Percentiles rank a stretch among this genome's conserved stretches.
Conservation (phyloP, 2,888 invertebrate genomes). For the Trachelus tabidus region DNA sequence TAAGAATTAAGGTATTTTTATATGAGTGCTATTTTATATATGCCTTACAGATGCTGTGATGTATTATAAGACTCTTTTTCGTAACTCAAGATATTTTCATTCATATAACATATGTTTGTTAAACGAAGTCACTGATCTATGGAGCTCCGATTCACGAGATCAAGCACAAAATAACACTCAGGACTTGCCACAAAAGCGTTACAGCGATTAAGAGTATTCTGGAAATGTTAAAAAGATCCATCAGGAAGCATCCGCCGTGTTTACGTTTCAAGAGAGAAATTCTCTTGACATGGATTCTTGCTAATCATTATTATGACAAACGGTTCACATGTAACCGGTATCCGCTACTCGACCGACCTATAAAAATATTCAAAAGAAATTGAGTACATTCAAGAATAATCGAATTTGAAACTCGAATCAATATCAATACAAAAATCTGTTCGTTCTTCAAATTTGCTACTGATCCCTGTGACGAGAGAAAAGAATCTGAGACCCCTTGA, state of each 20-base stretch:
- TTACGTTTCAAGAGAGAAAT: conserved; percentile 4
- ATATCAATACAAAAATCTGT: background rate
- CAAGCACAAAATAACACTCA: conserved; percentile 2
- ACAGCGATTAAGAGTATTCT: background rate
- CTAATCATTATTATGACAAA: conserved; percentile 40
- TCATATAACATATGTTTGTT: background rate
- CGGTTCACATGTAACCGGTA: conserved; percentile 8
- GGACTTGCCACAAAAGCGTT: background rate
- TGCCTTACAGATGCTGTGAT: background rate
- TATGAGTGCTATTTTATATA: too few relatives aligned
- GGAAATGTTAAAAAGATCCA: background rate
- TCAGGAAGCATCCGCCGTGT: conserved; percentile 5
- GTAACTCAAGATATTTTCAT: background rate
- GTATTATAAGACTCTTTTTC: background rate
- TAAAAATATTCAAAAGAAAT: background rate
- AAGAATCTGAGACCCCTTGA: background rate
- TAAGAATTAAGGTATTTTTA: background rate
- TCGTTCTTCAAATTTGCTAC: background rate
- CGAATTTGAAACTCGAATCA: background rate
- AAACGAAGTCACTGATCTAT: background rate
- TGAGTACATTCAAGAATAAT: background rate
- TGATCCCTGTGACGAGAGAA: background rate
- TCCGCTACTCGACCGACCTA: conserved; percentile 1
- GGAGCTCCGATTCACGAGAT: background rate
- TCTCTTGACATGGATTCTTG: conserved; percentile 21